Base-by-base conservation (phyloP, 2,113 vertebrate genomes). In the Perca schrenkii region DNA sequence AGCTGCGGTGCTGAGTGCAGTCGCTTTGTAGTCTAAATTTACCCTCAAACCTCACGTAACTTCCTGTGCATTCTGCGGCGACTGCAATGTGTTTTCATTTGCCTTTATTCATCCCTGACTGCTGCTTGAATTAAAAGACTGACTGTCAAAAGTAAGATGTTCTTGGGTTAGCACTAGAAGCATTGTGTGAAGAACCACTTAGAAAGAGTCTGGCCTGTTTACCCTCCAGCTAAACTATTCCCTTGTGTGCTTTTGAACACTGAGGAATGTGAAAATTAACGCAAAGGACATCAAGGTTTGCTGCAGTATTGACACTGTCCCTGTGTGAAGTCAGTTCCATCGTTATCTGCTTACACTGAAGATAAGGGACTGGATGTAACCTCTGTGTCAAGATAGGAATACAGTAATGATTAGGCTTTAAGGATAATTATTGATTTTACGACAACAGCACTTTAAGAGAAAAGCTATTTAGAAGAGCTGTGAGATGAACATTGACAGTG, bases 201-300 rank as follows among this genome's bases (percentile, higher is more conserved):
- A 64, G 85, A 88, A 87, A 71, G 83, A 84, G 34, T 31, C 22
- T 34, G 63, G 65, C 36, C 74, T 90, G 87, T 94, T 91, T 87
- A 73, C 76, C 62, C 83, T 78, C 2, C 2, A 83, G 88, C 69
- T 86, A 66, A 86, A 84, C 22, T 78, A 19, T 86, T 87, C 76
- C 80, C 87, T 82, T 22, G 74, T 89, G 87, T 89, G 87, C 64
- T 62, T 83, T 84, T 79, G 49, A 84, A 69, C 62, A 74, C 25
- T 6, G 74, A 83, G 86, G 92, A 89, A 93, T 89, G 86, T 81
- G 75, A 77, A 65, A 78, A 83, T 79, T 76, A 72, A 68, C 21
- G 49, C 47, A n/a, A 34, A 71, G 54, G 22, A 82, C 72, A 80
- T 74, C 63, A 80, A 77, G 64, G 67, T 62, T 84, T 49, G 46